A percentile compares a stretch with the other conserved stretches of the same genome.
Conservation (phyloP, 2,797 vertebrate genomes). For the Pangasius mekongensis region DNA sequence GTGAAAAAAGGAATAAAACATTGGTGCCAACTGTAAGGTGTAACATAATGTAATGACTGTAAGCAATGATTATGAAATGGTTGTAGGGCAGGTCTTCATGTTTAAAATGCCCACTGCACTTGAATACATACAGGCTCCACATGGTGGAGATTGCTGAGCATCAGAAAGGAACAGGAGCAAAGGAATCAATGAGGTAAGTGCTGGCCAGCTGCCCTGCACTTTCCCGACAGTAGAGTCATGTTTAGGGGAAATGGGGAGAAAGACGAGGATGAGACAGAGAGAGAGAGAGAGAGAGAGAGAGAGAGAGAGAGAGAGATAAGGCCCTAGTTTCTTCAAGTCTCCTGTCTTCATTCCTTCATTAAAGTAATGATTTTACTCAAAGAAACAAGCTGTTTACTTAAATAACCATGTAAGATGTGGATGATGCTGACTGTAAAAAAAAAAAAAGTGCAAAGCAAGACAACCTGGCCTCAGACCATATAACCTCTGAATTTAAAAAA, state of each 20-base stretch:
- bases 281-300: slow-evolving; percentile 1
- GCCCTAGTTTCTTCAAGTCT: slow-evolving; percentile 19
- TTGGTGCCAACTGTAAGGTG: not conserved
- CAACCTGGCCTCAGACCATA: not conserved
- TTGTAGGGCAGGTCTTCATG: not conserved
- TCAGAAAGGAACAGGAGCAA: not conserved
- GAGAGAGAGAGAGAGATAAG: not conserved
- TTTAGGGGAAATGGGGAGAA: slow-evolving; percentile 22
- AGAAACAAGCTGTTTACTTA: slow-evolving; percentile 54
- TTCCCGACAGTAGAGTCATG: slow-evolving; percentile 25
- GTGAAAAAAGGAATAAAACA: not conserved
- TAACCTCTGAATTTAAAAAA: not conserved
- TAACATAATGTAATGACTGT: not conserved
- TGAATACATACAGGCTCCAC: not conserved
- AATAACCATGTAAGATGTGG: slow-evolving; percentile 42
- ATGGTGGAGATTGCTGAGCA: not conserved
- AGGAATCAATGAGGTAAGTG: slow-evolving; percentile 13
- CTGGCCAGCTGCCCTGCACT: slow-evolving; percentile 30
- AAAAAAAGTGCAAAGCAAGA: not conserved
- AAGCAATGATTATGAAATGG: not conserved
- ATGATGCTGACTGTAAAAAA: slow-evolving; percentile 16
- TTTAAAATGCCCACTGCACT: slow-evolving; percentile 11
- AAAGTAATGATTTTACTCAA: slow-evolving; percentile 64
- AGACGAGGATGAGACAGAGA: not conserved
- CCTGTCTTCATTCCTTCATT: slow-evolving; percentile 66